Evolutionary conservation across 1,140 invertebrate genomes (phyloP).

Genomic region (Aphaenogaster rudis): DNA sequence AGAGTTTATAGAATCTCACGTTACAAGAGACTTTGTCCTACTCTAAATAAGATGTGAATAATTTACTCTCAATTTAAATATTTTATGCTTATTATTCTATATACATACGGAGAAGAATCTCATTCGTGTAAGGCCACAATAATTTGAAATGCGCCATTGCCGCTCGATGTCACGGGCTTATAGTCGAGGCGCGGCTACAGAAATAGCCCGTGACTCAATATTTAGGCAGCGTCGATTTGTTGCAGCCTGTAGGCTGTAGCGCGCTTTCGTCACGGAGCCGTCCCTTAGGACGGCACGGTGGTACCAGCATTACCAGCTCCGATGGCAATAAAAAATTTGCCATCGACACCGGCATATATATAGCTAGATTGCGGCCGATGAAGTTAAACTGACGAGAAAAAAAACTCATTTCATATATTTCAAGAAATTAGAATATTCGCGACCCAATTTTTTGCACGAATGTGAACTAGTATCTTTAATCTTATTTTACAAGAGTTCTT

Average conservation of each 20-base stretch:
- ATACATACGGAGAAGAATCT: background rate
- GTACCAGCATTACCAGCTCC: background rate
- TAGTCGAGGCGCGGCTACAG: conserved; percentile 63
- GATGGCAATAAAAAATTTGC: conserved; percentile 17
- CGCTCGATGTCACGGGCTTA: conserved; percentile 37
- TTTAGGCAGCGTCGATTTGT: conserved; percentile 75
- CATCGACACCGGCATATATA: background rate
- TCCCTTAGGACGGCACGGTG: background rate
- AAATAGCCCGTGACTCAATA: conserved; percentile 81
- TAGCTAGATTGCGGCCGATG: background rate
- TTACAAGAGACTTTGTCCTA: background rate
- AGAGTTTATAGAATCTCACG: background rate
- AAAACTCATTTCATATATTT: background rate
- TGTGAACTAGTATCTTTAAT: background rate
- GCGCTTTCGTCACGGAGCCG: conserved; percentile 48
- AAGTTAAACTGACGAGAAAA: background rate
- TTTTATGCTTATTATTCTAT: conserved; percentile 19
- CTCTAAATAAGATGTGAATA: background rate
- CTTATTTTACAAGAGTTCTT: background rate
- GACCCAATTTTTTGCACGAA: background rate
- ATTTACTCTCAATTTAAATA: conserved; percentile 13
- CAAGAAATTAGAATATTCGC: background rate
- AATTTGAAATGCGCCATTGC: conserved; percentile 34
- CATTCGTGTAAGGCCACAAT: conserved; percentile 13
- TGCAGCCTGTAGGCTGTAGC: background rate